A percentile compares a stretch with the other conserved stretches of the same genome.
Evolutionary conservation across 1,140 invertebrate species (phyloP).

Genomic region (Drosophila mayri): DNA sequence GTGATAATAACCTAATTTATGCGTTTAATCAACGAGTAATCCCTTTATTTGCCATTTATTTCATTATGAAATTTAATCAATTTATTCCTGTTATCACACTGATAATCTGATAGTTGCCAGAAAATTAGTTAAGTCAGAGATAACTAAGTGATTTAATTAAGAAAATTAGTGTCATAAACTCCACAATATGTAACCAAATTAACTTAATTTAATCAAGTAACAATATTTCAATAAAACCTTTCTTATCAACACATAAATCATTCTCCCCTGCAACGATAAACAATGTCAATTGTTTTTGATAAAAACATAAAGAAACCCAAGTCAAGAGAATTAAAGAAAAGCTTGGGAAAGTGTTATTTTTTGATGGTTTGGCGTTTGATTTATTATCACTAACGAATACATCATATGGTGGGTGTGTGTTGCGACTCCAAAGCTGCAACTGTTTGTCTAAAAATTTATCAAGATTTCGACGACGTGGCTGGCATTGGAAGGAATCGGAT

Average conservation of each 20-base stretch:
- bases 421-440: background rate
- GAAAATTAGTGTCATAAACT: background rate
- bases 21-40: background rate
- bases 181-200: background rate
- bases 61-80: conserved; percentile 13
- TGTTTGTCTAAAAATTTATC: conserved; percentile 51
- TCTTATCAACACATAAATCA: background rate
- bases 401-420: conserved; percentile 18
- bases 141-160: background rate
- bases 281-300: conserved; percentile 18
- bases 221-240: background rate
- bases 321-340: conserved; percentile 19
- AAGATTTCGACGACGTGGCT: conserved; percentile 24
- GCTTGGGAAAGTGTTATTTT: background rate
- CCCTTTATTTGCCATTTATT: background rate
- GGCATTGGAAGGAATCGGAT: conserved; percentile 11
- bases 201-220: background rate
- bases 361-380: conserved; percentile 24
- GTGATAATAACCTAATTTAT: conserved; percentile 3
- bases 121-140: background rate
- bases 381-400: conserved; percentile 37
- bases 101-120: background rate
- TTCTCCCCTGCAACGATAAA: background rate
- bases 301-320: conserved; percentile 7
- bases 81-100: background rate